Evolutionary conservation across 1,140 invertebrate genomes (phyloP).

Genomic region (Solenopsis invicta): DNA sequence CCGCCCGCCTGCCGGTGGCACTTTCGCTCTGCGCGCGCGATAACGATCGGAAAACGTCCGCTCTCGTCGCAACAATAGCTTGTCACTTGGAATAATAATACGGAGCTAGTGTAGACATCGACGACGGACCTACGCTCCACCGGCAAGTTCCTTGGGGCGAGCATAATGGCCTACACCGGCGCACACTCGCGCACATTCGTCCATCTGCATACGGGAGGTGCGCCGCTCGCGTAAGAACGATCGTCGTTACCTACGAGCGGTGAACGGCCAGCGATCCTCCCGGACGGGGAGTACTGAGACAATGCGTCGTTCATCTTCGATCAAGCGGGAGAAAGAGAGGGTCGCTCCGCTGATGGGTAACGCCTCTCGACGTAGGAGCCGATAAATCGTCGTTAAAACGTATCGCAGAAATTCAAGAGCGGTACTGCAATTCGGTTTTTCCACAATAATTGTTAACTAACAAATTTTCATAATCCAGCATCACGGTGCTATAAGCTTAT

Average conservation of each 20-base stretch:
- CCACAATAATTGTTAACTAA: not conserved
- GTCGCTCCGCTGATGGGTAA: constrained; percentile 69
- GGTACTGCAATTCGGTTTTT: not conserved
- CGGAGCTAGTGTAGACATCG: constrained; percentile 57
- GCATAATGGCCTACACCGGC: constrained; percentile 69
- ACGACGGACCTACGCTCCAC: constrained; percentile 11
- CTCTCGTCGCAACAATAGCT: constrained; percentile 73
- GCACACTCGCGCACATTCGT: constrained; percentile 59
- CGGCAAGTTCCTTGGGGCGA: constrained; percentile 65
- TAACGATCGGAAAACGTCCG: constrained; percentile 76
- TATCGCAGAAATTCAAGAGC: constrained; percentile 14
- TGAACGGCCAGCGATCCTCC: constrained; percentile 69
- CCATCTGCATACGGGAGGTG: constrained; percentile 71
- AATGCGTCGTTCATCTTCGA: constrained; percentile 77
- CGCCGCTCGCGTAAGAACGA: constrained; percentile 65
- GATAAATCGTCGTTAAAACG: constrained; percentile 72
- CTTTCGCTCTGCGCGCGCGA: constrained; percentile 69
- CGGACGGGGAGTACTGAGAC: constrained; percentile 59
- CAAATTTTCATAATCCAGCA: constrained; percentile 1
- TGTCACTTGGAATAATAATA: constrained; percentile 71
- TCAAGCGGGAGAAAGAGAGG: constrained; percentile 67
- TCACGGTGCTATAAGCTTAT: no score
- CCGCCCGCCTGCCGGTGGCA: constrained; percentile 42
- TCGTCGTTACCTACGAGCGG: constrained; percentile 67
- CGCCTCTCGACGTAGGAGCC: constrained; percentile 66